Conservation (phyloP, 2,797 vertebrate genomes). For the Squalus acanthias region DNA sequence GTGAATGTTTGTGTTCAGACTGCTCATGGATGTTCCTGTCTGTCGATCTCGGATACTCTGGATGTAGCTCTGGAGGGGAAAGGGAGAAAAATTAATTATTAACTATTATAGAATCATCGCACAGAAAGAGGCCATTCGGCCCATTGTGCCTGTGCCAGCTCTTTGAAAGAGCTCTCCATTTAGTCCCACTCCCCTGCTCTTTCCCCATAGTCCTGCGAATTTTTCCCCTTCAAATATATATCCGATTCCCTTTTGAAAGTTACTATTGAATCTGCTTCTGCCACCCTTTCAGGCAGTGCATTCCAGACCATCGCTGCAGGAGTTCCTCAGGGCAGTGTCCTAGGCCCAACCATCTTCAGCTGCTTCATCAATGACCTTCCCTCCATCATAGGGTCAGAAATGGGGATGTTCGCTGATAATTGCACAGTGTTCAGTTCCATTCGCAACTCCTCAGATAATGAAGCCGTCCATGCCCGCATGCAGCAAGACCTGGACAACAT, state of each 20-base stretch:
- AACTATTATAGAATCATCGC: background rate
- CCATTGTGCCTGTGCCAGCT: background rate
- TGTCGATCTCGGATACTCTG: constrained; percentile 77
- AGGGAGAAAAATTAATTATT: background rate
- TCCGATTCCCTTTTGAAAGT: background rate
- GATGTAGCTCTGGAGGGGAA: constrained; percentile 69
- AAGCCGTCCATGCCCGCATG: too few relatives aligned
- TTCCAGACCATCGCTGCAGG: background rate
- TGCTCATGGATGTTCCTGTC: constrained; percentile 65
- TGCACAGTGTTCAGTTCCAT: too few relatives aligned
- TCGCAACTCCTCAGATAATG: too few relatives aligned
- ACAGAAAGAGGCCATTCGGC: background rate
- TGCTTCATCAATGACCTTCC: too few relatives aligned
- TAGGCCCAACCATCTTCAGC: too few relatives aligned
- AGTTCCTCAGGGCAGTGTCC: too few relatives aligned
- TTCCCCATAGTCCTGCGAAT: background rate
- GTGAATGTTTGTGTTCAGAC: constrained; percentile 60
- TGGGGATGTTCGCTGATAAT: too few relatives aligned
- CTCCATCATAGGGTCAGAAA: too few relatives aligned
- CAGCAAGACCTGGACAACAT: too few relatives aligned
- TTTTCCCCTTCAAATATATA: too few relatives aligned
- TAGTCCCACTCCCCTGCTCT: background rate
- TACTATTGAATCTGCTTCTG: background rate
- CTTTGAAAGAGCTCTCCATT: background rate
- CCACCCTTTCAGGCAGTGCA: background rate